phyloP scores from a whole-genome alignment of 2,888 invertebrate genomes.

The Standfussiana lucernea region DNA sequence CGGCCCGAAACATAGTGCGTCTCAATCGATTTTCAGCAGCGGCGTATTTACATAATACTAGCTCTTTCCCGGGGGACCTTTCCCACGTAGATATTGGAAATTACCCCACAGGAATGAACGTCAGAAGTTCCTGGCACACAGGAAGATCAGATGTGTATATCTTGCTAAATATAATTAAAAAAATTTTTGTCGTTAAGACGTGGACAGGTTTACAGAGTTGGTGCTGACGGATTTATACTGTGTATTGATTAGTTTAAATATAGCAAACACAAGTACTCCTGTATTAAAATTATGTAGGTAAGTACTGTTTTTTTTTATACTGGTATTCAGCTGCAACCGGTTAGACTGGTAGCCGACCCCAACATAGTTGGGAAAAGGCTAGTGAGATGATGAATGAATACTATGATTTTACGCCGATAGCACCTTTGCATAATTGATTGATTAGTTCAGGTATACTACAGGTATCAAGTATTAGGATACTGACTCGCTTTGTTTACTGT shows the following conservation, averaged over 20 bases:
- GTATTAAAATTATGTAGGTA: not conserved
- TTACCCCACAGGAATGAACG: not conserved
- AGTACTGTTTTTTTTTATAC: no score
- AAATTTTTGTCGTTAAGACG: not conserved
- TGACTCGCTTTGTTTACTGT: not conserved
- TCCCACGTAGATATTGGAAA: not conserved
- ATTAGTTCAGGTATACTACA: constrained; percentile 3
- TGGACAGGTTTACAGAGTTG: not conserved
- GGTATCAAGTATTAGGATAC: no score
- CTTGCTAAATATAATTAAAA: not conserved
- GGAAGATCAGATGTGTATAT: not conserved
- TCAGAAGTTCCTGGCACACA: not conserved
- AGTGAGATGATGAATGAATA: no score
- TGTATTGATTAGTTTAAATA: not conserved
- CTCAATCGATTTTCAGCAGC: not conserved
- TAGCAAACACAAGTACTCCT: not conserved
- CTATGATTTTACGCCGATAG: constrained; percentile 7
- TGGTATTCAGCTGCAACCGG: no score
- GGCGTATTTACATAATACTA: not conserved
- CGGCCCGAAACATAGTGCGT: not conserved
- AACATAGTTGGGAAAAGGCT: no score
- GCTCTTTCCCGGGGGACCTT: not conserved
- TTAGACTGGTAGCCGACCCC: no score
- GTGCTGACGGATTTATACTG: not conserved
- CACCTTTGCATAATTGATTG: not conserved